Evolutionary conservation across 2,888 invertebrate genomes (phyloP).

Genomic region (Serrognathus titanus): DNA sequence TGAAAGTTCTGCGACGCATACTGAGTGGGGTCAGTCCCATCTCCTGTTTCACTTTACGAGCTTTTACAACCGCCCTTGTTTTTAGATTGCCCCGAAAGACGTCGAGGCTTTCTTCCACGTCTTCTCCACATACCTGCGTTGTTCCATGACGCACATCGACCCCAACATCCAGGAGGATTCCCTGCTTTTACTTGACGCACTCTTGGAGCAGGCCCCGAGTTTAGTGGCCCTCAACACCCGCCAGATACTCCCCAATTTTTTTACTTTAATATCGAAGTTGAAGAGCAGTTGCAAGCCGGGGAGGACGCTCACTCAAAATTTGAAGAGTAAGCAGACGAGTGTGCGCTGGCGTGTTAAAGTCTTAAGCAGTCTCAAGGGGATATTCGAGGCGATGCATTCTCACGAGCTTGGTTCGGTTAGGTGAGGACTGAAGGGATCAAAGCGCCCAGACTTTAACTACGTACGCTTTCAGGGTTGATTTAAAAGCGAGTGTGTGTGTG

Average conservation of each 20-base stretch:
- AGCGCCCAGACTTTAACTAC: no score
- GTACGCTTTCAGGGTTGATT: slow-evolving; percentile 29
- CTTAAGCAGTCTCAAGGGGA: slow-evolving; percentile 64
- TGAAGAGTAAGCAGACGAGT: slow-evolving; percentile 69
- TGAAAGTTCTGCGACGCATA: slow-evolving; percentile 55
- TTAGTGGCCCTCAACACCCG: slow-evolving; percentile 65
- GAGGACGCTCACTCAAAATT: slow-evolving; percentile 65
- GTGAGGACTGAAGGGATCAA: no score
- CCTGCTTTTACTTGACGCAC: slow-evolving; percentile 70
- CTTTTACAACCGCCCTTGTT: neutral
- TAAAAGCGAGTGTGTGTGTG: slow-evolving; percentile 17
- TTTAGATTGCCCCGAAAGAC: neutral
- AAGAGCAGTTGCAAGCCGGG: slow-evolving; percentile 56
- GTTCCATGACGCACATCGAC: slow-evolving; percentile 88
- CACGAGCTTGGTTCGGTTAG: neutral
- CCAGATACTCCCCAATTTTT: slow-evolving; percentile 73
- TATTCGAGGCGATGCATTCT: slow-evolving; percentile 46
- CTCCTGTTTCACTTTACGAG: no score
- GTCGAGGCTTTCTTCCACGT: slow-evolving; percentile 68
- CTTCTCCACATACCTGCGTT: slow-evolving; percentile 74
- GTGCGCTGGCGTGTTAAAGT: slow-evolving; percentile 78
- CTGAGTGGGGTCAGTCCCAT: slow-evolving; percentile 39
- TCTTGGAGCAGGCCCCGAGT: slow-evolving; percentile 64
- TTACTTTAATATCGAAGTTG: slow-evolving; percentile 80
- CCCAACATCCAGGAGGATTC: slow-evolving; percentile 80